phyloP scores from a whole-genome alignment of 2,113 vertebrate species.

The Bubo bubo region DNA sequence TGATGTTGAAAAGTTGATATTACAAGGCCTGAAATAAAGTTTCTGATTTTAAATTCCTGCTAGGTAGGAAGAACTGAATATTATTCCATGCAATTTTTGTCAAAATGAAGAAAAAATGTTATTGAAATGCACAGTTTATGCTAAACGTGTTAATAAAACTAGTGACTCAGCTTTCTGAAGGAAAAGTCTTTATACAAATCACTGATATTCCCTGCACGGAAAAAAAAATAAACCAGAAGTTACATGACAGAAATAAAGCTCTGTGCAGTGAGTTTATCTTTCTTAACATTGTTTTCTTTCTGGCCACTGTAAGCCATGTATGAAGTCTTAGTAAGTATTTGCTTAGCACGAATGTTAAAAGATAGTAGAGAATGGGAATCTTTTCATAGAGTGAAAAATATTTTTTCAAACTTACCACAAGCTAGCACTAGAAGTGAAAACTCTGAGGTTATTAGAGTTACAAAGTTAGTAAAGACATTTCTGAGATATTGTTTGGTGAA shows the following conservation, averaged over 20 bases:
- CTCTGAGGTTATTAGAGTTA: neutral
- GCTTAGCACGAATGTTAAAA: neutral
- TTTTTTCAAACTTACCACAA: neutral
- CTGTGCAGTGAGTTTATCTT: neutral
- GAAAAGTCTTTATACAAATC: neutral
- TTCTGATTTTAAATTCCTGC: neutral
- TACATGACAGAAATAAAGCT: neutral
- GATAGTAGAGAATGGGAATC: neutral
- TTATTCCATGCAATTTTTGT: neutral
- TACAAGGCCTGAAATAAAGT: neutral
- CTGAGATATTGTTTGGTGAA: neutral
- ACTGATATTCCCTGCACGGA: neutral
- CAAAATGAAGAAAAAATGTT: neutral
- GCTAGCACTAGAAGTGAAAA: neutral
- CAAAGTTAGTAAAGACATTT: neutral
- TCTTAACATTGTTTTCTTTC: neutral
- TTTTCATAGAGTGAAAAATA: neutral
- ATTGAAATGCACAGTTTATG: neutral
- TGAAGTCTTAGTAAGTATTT: neutral
- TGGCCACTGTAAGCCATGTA: neutral
- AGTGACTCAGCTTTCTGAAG: neutral
- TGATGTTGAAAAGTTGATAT: neutral
- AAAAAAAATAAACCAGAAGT: fast-evolving
- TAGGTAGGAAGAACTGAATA: neutral
- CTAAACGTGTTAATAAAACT: neutral